Base-by-base conservation (phyloP, 2,888 invertebrate species). In the Crioceris asparagi region DNA sequence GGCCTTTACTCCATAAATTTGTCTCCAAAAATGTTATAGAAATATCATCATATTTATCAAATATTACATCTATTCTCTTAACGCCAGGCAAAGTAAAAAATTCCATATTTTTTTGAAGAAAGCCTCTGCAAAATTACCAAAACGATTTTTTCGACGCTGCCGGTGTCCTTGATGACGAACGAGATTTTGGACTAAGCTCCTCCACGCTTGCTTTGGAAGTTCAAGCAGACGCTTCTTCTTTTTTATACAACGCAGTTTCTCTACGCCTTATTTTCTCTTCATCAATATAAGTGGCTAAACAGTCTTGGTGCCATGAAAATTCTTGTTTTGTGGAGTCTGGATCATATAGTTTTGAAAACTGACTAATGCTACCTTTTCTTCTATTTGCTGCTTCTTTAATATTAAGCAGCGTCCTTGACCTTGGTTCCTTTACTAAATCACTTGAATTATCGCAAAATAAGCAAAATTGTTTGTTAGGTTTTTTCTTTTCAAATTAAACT, bases 211-310 rank as follows among this genome's bases (percentile, higher is more conserved):
- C 21, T 6, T 21, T 10, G 21, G 21, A 21, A 21, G 21, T 21
- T 21, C 7, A 21, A 21, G 10, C 21, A 21, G 21, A 21, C 10
- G 6, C 21, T 21, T 21, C 21, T 21, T 21, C 21, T 21, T 21
- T 10, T 21, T 21, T 21, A 21, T 10, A 21, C 21, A 21, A 21
- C 21, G 21, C 21, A 21, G 10, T 21, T 21, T 21, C 21, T 21
- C 21, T 6, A 21, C 21, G 21, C 21, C 21, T 6, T 21, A 21
- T 21, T 21, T 21, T 21, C 21, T 21, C 21, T 10, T 21, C 21
- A 21, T 10, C 10, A 7, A 21, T 7, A 21, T 21, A 21, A 21
- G 51, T 63, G 56, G 56, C 65, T n/a, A n/a, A n/a, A n/a, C n/a
- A n/a, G n/a, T n/a, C 57, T 51, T 57, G 59, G 21, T 21, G 6